phyloP scores from a whole-genome alignment of 2,113 vertebrate species.

The Indri indri region DNA sequence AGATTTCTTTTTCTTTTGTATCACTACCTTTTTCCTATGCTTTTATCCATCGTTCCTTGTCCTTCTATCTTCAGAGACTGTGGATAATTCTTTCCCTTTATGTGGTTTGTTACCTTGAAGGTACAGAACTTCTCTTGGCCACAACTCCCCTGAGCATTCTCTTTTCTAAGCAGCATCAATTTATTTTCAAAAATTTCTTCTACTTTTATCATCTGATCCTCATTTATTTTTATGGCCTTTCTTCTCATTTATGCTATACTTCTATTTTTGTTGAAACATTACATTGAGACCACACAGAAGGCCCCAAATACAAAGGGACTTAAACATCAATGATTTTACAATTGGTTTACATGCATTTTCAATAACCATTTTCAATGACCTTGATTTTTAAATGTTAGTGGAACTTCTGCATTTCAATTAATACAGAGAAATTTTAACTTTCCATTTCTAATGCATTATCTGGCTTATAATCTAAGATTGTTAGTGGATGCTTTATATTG shows the following conservation, averaged over 20 bases:
- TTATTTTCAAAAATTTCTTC: not conserved
- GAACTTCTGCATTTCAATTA: not conserved
- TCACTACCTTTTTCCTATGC: not conserved
- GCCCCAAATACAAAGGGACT: not conserved
- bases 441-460: not conserved
- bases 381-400: conserved; percentile 8
- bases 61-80: not conserved
- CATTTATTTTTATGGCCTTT: not conserved
- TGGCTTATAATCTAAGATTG: not conserved
- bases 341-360: not conserved
- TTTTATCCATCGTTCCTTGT: conserved; percentile 20
- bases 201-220: not conserved
- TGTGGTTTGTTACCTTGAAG: conserved; percentile 16
- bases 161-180: not conserved
- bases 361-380: not conserved
- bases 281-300: not conserved
- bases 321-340: not conserved
- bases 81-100: conserved; percentile 6
- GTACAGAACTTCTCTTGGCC: not conserved
- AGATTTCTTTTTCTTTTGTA: not conserved
- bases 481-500: not conserved
- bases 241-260: not conserved
- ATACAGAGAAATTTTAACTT: not conserved
- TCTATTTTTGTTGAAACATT: not conserved
- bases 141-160: not conserved